Percentiles rank a stretch among this genome's conserved stretches.
Evolutionary conservation across 2,797 vertebrate species (phyloP).

Genomic region (Choloepus didactylus): DNA sequence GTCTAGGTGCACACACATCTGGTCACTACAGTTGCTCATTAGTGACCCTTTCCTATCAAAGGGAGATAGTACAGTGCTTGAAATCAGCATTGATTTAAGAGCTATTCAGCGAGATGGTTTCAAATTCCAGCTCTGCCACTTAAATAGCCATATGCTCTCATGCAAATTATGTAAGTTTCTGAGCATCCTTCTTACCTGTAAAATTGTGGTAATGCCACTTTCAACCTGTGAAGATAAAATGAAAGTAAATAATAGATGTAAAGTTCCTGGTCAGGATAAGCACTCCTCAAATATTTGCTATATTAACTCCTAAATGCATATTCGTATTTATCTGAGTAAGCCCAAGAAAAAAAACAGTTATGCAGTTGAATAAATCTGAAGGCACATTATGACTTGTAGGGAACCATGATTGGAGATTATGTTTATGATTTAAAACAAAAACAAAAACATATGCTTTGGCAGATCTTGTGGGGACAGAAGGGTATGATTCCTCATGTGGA

Average conservation of each 20-base stretch:
- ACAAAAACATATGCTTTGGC: not conserved
- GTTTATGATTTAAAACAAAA: slow-evolving; percentile 19
- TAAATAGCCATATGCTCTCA: not conserved
- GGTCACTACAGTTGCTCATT: not conserved
- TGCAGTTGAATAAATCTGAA: slow-evolving; percentile 52
- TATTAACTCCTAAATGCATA: not conserved
- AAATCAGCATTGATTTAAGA: not conserved
- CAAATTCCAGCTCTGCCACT: not conserved
- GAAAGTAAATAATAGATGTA: not conserved
- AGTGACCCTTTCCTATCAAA: slow-evolving; percentile 6
- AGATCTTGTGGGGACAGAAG: not conserved
- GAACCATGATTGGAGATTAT: not conserved
- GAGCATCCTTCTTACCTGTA: slow-evolving; percentile 8
- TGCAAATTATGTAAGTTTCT: slow-evolving; percentile 38
- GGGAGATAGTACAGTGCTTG: not conserved
- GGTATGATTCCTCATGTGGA: not conserved
- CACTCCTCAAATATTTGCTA: slow-evolving; percentile 15
- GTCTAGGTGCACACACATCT: not conserved
- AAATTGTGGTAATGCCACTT: slow-evolving; percentile 25
- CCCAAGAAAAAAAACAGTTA: slow-evolving; percentile 20
- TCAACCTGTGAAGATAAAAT: slow-evolving; percentile 29
- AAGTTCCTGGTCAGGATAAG: slow-evolving; percentile 33
- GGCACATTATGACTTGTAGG: slow-evolving; percentile 41
- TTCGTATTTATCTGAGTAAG: slow-evolving; percentile 48
- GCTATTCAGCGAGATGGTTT: slow-evolving; percentile 7